Conservation (phyloP, 2,113 vertebrate genomes). For the Saguinus imperator region DNA sequence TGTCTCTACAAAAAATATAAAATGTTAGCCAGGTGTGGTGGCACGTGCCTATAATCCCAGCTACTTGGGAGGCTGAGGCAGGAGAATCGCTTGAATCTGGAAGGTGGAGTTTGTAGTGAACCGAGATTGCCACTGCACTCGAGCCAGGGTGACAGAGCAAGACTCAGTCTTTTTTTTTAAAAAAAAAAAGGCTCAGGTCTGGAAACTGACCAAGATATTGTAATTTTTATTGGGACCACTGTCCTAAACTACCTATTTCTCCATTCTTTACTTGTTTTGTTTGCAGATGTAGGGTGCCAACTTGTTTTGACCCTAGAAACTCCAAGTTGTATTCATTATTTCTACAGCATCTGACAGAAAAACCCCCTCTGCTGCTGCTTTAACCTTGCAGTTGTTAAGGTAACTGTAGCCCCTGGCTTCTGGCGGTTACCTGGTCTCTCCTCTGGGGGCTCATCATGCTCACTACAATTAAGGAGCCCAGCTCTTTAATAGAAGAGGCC, state of each 20-base stretch:
- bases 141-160: no score
- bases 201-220: not conserved
- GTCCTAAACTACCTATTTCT: not conserved
- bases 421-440: not conserved
- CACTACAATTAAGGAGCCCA: not conserved
- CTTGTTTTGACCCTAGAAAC: not conserved
- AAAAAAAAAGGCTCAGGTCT: not conserved
- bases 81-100: no score
- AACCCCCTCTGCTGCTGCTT: not conserved
- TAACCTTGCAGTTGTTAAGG: not conserved
- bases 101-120: no score
- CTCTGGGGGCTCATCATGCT: not conserved
- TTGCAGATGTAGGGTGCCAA: not conserved
- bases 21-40: no score
- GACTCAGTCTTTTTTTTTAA: no score
- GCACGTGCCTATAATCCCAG: no score
- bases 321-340: not conserved
- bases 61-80: no score
- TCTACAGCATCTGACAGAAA: not conserved
- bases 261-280: not conserved
- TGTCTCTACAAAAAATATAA: not conserved
- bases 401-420: not conserved
- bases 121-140: no score
- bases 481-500: not conserved
- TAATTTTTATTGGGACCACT: not conserved